Evolutionary conservation across 2,113 vertebrate genomes (phyloP).

Genomic region (Theristicus caerulescens): DNA sequence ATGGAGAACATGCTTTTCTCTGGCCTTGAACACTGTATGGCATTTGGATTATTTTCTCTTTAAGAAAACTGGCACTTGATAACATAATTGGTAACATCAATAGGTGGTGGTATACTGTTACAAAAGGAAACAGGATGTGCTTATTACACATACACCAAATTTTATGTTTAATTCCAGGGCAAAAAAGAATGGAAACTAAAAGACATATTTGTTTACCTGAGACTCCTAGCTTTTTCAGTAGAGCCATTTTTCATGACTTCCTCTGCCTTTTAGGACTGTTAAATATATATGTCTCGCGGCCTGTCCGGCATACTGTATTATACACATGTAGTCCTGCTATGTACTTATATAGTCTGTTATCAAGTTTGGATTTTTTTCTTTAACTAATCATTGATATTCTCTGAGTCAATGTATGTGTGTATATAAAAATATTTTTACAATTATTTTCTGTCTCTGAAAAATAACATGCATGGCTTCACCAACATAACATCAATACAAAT

Average conservation of each 20-base stretch:
- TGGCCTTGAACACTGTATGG: neutral
- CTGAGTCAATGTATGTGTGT: neutral
- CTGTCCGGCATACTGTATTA: neutral
- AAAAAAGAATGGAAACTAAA: neutral
- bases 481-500: neutral
- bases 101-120: neutral
- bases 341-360: neutral
- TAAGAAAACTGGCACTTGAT: neutral
- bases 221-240: neutral
- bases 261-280: neutral
- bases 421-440: neutral
- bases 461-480: neutral
- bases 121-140: neutral
- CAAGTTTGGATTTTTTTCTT: neutral
- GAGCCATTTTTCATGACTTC: neutral
- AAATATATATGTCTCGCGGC: too few species aligned
- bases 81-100: neutral
- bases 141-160: neutral
- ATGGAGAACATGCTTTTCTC: neutral
- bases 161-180: neutral
- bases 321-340: neutral
- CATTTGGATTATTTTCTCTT: neutral
- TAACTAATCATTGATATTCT: neutral
- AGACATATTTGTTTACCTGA: neutral
- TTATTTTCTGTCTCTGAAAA: neutral